Conservation (phyloP, 2,888 invertebrate species). For the Pseudococcus jackbeardsleyi region DNA sequence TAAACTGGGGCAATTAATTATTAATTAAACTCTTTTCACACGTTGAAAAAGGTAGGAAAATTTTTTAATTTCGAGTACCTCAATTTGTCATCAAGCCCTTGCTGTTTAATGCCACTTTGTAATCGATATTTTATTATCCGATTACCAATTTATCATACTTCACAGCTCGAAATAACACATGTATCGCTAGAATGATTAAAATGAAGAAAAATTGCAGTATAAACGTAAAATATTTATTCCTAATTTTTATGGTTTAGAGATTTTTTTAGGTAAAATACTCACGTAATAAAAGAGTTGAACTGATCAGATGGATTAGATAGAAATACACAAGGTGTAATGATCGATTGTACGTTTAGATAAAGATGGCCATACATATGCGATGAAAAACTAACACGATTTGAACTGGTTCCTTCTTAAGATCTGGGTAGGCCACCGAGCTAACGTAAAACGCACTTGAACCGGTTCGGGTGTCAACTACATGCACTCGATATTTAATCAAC, state of each 20-base stretch:
- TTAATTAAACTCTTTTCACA: conserved; percentile 3
- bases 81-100: neutral
- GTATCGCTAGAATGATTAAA: neutral
- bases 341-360: neutral
- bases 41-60: neutral
- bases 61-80: neutral
- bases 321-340: neutral
- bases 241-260: neutral
- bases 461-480: neutral
- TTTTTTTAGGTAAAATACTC: neutral
- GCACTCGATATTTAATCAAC: too few relatives aligned
- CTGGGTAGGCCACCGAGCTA: conserved; percentile 21
- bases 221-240: neutral
- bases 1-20: neutral
- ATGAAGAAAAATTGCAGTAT: neutral
- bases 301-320: neutral
- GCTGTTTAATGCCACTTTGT: neutral
- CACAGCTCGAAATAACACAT: neutral
- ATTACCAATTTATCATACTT: conserved; percentile 10
- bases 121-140: conserved; percentile 10
- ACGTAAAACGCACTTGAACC: neutral
- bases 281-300: neutral
- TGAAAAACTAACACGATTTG: neutral
- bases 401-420: neutral
- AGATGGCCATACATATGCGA: neutral